These are phyloP conservation scores for Eristalis arbustorum DNA, from an alignment of 2,888 invertebrate genomes.

Conservation along the genomic window DNA sequence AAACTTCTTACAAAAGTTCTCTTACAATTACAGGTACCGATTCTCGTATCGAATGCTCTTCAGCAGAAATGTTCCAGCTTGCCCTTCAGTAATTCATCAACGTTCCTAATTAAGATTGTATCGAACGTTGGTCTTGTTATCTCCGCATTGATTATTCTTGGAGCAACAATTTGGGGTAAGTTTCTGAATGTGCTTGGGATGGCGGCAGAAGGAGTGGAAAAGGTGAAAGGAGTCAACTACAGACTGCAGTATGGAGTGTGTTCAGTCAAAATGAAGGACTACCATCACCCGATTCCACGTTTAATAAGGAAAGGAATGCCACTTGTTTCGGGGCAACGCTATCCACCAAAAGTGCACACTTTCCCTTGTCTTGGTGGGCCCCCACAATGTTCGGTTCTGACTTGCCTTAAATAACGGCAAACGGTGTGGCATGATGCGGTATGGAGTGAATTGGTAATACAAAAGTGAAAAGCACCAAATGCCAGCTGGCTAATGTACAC, in stretches of 20 bases:
- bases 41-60: slow-evolving; percentile 74
- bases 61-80: slow-evolving; percentile 75
- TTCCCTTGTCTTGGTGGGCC: background rate
- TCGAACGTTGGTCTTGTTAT: slow-evolving; percentile 78
- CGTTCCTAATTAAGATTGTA: slow-evolving; percentile 74
- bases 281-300: slow-evolving; percentile 6
- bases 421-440: background rate
- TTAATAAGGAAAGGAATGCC: slow-evolving; percentile 47
- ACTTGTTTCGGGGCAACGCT: slow-evolving; percentile 26
- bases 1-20: background rate
- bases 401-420: slow-evolving; percentile 37
- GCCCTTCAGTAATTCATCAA: slow-evolving; percentile 74
- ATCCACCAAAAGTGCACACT: slow-evolving; percentile 3
- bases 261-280: slow-evolving; percentile 38
- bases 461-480: background rate
- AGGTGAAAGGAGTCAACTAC: no score
- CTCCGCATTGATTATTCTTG: slow-evolving; percentile 75
- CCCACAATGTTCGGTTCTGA: slow-evolving; percentile 1
- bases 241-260: slow-evolving; percentile 11
- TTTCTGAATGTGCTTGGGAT: slow-evolving; percentile 56
- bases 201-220: no score
- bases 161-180: slow-evolving; percentile 77
- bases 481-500: background rate
- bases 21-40: slow-evolving; percentile 75
- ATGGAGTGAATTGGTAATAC: background rate